These are phyloP conservation scores for Dromaius novaehollandiae DNA, from an alignment of 2,113 vertebrate species.

Conservation along the genomic window DNA sequence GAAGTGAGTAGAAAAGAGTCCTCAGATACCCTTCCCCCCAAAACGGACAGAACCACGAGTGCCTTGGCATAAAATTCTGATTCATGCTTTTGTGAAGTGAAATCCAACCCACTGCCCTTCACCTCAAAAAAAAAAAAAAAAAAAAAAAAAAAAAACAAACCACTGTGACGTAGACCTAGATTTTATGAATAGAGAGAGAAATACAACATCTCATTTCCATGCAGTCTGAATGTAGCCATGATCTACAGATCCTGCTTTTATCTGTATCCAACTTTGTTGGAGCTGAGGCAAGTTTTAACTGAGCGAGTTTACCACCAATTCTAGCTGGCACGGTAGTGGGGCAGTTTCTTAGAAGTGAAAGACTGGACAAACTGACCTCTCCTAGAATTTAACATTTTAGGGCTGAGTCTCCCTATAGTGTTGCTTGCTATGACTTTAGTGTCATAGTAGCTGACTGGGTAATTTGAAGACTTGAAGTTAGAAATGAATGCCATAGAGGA, in stretches of 20 bases:
- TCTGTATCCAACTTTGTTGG: background rate
- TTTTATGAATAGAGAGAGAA: background rate
- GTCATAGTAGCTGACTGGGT: background rate
- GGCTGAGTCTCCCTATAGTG: background rate
- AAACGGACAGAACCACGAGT: background rate
- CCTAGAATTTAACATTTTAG: background rate
- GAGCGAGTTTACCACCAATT: background rate
- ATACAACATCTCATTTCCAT: background rate
- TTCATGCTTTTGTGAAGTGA: background rate
- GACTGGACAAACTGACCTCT: background rate
- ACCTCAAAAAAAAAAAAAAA: background rate
- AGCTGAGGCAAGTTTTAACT: background rate
- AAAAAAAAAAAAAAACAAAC: background rate
- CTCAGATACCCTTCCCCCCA: background rate
- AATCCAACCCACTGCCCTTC: background rate
- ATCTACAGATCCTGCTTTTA: background rate
- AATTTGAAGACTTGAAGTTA: background rate
- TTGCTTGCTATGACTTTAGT: background rate
- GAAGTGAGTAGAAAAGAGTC: background rate
- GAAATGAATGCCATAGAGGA: background rate
- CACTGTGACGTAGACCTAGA: background rate
- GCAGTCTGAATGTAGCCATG: background rate
- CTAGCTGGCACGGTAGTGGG: background rate
- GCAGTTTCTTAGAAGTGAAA: background rate
- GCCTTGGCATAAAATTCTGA: background rate